phyloP scores from a whole-genome alignment of 2,113 vertebrate genomes.

The Calidris pygmaea region DNA sequence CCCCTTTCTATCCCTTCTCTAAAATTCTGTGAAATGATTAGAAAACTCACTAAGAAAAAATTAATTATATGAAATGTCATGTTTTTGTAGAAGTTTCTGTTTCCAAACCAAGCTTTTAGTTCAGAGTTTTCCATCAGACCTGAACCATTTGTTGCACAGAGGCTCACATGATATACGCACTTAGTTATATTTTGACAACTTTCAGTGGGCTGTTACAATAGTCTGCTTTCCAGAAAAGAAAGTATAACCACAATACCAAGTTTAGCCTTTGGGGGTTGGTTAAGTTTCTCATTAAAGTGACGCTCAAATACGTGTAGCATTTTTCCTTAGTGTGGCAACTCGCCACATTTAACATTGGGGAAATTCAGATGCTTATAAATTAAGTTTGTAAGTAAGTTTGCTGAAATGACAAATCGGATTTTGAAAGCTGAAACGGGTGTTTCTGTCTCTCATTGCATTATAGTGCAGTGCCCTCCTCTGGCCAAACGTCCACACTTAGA shows the following conservation, averaged over 20 bases:
- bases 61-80: background rate
- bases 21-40: background rate
- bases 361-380: slow-evolving; percentile 24
- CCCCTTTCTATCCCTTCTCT: background rate
- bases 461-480: slow-evolving; percentile 57
- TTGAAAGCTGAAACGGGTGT: background rate
- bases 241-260: background rate
- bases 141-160: background rate
- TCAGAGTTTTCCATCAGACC: background rate
- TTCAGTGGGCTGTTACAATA: background rate
- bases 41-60: background rate
- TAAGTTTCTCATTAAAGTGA: background rate
- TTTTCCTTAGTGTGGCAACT: background rate
- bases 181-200: background rate
- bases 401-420: background rate
- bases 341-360: background rate
- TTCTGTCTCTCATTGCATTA: background rate
- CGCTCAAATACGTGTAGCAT: background rate
- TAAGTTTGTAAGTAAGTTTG: background rate
- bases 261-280: background rate
- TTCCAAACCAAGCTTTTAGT: background rate
- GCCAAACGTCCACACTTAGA: background rate
- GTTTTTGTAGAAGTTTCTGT: background rate
- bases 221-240: background rate
- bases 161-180: background rate